Percentiles rank a stretch among this genome's conserved stretches.
Conservation (phyloP, 2,888 invertebrate genomes). For the Meta bourneti region DNA sequence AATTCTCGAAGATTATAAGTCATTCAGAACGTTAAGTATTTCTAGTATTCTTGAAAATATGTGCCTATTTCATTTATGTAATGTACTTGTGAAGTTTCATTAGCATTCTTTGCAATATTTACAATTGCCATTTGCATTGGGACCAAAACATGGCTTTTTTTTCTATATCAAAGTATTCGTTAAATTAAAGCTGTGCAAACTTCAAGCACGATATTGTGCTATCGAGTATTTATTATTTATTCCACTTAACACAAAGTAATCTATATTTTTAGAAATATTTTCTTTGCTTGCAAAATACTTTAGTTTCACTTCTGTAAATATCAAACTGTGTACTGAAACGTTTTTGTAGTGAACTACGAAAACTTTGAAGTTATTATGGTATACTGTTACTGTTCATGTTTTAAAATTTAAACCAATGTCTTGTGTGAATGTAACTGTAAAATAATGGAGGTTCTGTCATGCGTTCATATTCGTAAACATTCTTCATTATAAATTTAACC, state of each 20-base stretch:
- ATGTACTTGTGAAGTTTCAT: not conserved
- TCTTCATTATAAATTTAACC: too few species aligned
- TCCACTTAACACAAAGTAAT: not conserved
- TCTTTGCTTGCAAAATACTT: not conserved
- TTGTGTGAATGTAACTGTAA: too few species aligned
- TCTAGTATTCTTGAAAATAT: not conserved
- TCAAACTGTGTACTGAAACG: not conserved
- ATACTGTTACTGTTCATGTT: too few species aligned
- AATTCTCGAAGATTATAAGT: too few species aligned
- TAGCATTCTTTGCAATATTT: not conserved
- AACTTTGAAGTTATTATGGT: too few species aligned
- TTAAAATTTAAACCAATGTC: too few species aligned
- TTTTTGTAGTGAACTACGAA: not conserved
- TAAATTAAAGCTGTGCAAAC: not conserved
- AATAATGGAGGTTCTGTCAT: too few species aligned
- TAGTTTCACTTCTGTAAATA: not conserved
- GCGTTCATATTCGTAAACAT: too few species aligned
- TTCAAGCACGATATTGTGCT: not conserved
- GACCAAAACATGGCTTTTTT: slow-evolving; percentile 50
- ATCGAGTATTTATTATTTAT: not conserved
- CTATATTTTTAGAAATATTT: not conserved
- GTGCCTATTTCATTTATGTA: not conserved
- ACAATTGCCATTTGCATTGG: slow-evolving; percentile 22
- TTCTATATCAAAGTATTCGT: slow-evolving; percentile 35
- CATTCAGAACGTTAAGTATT: too few species aligned